phyloP scores from a whole-genome alignment of 2,797 vertebrate species.

The Erpetoichthys calabaricus region DNA sequence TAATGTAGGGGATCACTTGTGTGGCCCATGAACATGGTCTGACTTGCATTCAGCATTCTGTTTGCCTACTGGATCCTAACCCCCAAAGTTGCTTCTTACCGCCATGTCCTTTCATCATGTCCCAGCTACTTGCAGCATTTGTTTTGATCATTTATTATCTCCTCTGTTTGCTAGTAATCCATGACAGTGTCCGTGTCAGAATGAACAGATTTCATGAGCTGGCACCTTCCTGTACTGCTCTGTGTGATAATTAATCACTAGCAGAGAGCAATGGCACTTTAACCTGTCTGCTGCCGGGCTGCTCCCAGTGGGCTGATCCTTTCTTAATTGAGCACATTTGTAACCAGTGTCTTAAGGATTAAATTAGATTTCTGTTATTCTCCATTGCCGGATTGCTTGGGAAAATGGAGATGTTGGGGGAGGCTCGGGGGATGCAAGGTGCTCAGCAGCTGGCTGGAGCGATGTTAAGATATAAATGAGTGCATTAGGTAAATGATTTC shows the following conservation, averaged over 20 bases:
- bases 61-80: no score
- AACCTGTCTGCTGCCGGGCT: constrained; percentile 38
- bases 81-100: no score
- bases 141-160: no score
- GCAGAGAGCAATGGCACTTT: constrained; percentile 51
- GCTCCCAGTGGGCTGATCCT: constrained; percentile 50
- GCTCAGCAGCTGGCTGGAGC: constrained; percentile 49
- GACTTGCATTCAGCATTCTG: no score
- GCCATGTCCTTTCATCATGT: no score
- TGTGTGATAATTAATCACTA: constrained; percentile 59
- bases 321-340: constrained; percentile 56
- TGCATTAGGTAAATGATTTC: constrained; percentile 55
- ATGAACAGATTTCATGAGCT: constrained; percentile 28
- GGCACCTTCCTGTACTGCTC: constrained; percentile 40
- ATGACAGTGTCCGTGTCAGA: constrained; percentile 29
- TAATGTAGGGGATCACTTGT: no score
- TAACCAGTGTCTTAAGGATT: constrained; percentile 43
- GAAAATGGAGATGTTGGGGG: constrained; percentile 49
- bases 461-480: constrained; percentile 58
- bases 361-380: constrained; percentile 49
- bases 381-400: constrained; percentile 28
- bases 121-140: no score
- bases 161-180: constrained; percentile 10
- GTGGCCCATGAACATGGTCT: no score
- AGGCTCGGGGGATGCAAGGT: constrained; percentile 53